Conservation (phyloP, 2,888 invertebrate genomes). For the Andrena marginata region DNA sequence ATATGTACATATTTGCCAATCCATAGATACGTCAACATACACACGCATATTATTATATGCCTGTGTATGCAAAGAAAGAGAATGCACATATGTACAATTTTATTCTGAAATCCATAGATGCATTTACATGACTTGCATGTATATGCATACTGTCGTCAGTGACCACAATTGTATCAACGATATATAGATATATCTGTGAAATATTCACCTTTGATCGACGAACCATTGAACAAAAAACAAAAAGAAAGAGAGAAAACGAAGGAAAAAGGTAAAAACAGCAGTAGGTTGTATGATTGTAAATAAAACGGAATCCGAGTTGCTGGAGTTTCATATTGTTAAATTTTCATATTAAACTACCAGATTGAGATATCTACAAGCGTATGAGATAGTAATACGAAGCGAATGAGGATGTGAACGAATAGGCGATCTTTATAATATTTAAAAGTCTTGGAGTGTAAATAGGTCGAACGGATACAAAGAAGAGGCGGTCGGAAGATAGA, state of each 20-base stretch:
- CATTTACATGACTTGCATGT: slow-evolving; percentile 48
- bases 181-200: slow-evolving; percentile 49
- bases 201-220: slow-evolving; percentile 37
- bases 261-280: slow-evolving; percentile 47
- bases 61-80: slow-evolving; percentile 39
- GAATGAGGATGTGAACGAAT: slow-evolving; percentile 41
- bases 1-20: slow-evolving; percentile 61
- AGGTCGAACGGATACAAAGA: slow-evolving; percentile 58
- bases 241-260: not conserved
- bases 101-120: slow-evolving; percentile 49
- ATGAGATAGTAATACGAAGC: slow-evolving; percentile 40
- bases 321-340: slow-evolving; percentile 54
- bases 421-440: slow-evolving; percentile 42
- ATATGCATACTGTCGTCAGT: slow-evolving; percentile 58
- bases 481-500: slow-evolving; percentile 59
- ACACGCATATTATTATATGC: slow-evolving; percentile 48
- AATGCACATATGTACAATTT: slow-evolving; percentile 49
- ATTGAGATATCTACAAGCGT: slow-evolving; percentile 62
- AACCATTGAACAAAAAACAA: slow-evolving; percentile 40
- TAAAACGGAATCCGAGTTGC: slow-evolving; percentile 59
- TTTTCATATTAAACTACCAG: slow-evolving; percentile 54
- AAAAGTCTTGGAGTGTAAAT: slow-evolving; percentile 73
- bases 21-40: slow-evolving; percentile 43
- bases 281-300: slow-evolving; percentile 68
- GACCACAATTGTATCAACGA: slow-evolving; percentile 42